Evolutionary conservation across 2,888 invertebrate genomes (phyloP), one percentile per base, ranked within the genome.

Genomic region (Chloroclysta siterata): DNA sequence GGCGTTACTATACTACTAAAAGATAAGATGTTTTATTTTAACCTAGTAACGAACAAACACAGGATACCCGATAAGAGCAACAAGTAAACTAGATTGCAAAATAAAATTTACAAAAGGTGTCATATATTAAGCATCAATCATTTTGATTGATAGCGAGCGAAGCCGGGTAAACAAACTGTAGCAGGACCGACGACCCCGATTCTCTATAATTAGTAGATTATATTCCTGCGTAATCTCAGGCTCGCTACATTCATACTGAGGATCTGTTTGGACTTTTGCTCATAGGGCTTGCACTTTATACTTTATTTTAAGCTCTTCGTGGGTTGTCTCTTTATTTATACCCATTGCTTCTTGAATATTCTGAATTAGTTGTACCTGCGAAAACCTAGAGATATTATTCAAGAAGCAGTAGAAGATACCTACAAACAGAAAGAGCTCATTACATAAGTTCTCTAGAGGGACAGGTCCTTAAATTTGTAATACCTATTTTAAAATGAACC

Each of bases 111-210:
- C 70, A 72, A 76, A 75, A 80, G 75, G 61, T 75, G 73, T 78
- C 74, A 42, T 67, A 65, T 56, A 69, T 70, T 66, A 74, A 72
- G 64, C 82, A 88, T 90, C 88, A 82, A 89, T 90, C 89, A 89
- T 76, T 71, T 73, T 87, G 89, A 89, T 88, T 82, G 85, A 88
- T 86, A 74, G 72, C 53, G 61, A 58, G 62, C 60, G 69, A 60
- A 60, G 64, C 69, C 72, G 69, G 77, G 76, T 68, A 71, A 66
- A 68, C 66, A 72, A 65, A 70, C 68, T 66, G 60, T 54, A 63
- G 63, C 53, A 65, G 63, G 66, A 66, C 55, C 60, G 68, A 65
- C 64, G 64, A 68, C 72, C 69, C 60, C 63, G 61, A 63, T 69
- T 60, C 56, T 55, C 54, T 67, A 55, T 64, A 58, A 65, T 63